Base-by-base conservation (phyloP, 2,113 vertebrate genomes). In the Tetrax tetrax region DNA sequence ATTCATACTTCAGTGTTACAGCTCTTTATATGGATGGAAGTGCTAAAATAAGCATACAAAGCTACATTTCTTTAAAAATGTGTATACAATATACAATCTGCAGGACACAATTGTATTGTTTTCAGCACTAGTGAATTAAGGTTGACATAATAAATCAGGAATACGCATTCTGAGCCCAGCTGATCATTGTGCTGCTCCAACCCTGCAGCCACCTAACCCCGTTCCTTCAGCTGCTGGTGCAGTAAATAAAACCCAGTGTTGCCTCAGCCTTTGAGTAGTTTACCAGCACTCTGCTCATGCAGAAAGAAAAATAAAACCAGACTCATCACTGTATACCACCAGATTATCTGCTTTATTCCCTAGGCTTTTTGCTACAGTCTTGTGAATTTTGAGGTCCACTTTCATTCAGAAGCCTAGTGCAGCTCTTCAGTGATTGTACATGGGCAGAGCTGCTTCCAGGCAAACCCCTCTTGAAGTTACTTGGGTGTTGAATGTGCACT, bases 41-140 rank as follows among this genome's bases (percentile, higher is more conserved):
- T 94, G 31, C 94, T 96, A 97, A 96, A 97, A 95, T 95, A 97
- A 93, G 82, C 91, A 68, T 91, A 95, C 94, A 96, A 96, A 96
- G 86, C 80, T 89, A 21, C 48, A 65, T 82, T 95, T 95, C 86
- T 92, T 95, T 89, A 11, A 87, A 87, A 92, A 76, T 69, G 28
- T 9, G 3, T 75, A 50, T 54, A 78, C 90, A 88, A n/a, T 89
- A 65, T 84, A 95, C 94, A 96, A 70, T 94, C 86, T 95, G 75
- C 87, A 91, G 93, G 79, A 93, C 86, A 77, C 71, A 77, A 74
- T 81, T 86, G 74, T 54, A 82, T 87, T 96, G 70, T 94, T 93
- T 84, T 53, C 71, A 72, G 60, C 75, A 15, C 28, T 93, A 33
- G 16, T 83, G 75, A 63, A 53, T 89, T 84, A 31, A 53, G 31